Evolutionary conservation across 2,113 vertebrate genomes (phyloP), one percentile per base, ranked within the genome.

Genomic region (Xenus cinereus): DNA sequence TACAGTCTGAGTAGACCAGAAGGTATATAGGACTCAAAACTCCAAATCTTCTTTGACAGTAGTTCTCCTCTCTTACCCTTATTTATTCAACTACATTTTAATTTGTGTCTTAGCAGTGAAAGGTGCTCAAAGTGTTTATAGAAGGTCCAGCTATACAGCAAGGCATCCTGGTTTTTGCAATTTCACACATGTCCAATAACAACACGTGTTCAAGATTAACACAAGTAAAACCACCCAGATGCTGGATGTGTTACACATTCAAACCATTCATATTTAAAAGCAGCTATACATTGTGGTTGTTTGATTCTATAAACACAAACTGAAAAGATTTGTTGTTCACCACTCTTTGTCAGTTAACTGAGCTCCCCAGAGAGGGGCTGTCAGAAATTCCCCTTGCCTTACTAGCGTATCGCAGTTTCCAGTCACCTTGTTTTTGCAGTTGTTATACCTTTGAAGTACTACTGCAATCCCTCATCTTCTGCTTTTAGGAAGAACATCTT

Each of bases 231-330:
- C 18, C 23, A 41, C 9, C 9, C 37, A 24, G 60, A 32, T 51
- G 73, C n/a, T 41, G 32, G 60, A 37, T 10, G 7, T 0, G 1
- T 5, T 19, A 10, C n/a, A 7, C 39, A 4, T 8, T n/a, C 68
- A n/a, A 10, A 57, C 1, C 10, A 10, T 20, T 54, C 12, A 6
- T 1, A 23, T 45, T 69, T 62, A 17, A 27, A 87, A 68, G 43
- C 56, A 81, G 18, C 14, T 37, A 5, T 4, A 16, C 0, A 3
- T 14, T 5, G 7, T 4, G 24, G 39, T 10, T 7, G 20, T 14
- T 37, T 5, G 11, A 56, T 13, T 48, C 46, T 24, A 12, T 6
- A 7, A 50, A 46, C 43, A 21, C 27, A 8, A 9, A 39, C 30
- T 11, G 20, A 30, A 59, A 60, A 73, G 24, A 37, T 24, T 32